Evolutionary conservation across 2,888 invertebrate species (phyloP), one percentile per base, ranked within the genome.

Genomic region (Oithona nana): DNA sequence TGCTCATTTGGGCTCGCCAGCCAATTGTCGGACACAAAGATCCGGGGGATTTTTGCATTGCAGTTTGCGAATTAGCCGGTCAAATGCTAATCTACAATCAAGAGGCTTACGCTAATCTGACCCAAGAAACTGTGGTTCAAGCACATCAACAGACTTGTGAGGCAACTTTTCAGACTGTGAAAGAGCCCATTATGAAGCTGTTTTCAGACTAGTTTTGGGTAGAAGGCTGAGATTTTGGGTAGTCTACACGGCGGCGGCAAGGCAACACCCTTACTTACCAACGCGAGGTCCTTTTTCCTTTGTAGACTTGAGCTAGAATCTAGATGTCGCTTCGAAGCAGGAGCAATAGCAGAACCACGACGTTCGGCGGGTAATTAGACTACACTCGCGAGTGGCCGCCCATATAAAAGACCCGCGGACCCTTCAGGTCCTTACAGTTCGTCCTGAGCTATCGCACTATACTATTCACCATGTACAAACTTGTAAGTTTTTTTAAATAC

Each of bases 31-130:
- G 80, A 0, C 71, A 75, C 0, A 86, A 85, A 70, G 75, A 79
- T 63, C 70, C 78, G 20, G 70, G 69, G 0, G 75, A 74, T 1
- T 80, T 84, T 64, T 80, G 83, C 75, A 78, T 84, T 13, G 88
- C 85, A n/a, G 78, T 81, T 29, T 81, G 81, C 67, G 88, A 88
- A 71, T 70, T 87, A 0, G 81, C 81, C 68, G 88, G 88, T 3
- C 86, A 83, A 74, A 75, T 88, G 63, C 78, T 83, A 0, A 74
- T 86, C 2, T 82, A 79, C 73, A 71, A 66, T 49, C 65, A 69
- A 64, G 65, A 60, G 13, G 64, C 67, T 3, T 72, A 68, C 64
- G 66, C 66, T 11, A 63, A 58, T 1, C 28, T 72, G 11, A 68
- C 67, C 8, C 71, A 72, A 66, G 67, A 66, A 11, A 64, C 64